Percentiles rank a stretch among this genome's conserved stretches.
Conservation (phyloP, 1,140 invertebrate genomes). For the Uloborus diversus region DNA sequence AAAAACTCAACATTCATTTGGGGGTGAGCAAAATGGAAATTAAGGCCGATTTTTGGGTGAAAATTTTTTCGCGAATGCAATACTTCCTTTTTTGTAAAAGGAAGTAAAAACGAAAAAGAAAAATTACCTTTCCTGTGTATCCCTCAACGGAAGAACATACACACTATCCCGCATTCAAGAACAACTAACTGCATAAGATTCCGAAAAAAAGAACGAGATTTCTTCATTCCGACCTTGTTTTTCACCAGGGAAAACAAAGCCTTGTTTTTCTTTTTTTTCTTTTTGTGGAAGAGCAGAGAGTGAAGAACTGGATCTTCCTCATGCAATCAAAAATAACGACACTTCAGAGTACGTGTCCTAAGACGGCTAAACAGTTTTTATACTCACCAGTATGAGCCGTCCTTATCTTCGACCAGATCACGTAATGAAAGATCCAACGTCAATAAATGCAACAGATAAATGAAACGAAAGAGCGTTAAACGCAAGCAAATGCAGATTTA, state of each 20-base stretch:
- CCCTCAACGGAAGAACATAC: no score
- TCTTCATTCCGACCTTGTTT: constrained; percentile 21
- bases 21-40: no score
- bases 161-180: no score
- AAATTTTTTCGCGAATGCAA: no score
- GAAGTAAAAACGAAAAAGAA: no score
- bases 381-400: not conserved
- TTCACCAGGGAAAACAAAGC: constrained; percentile 29
- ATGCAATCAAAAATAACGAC: constrained; percentile 48
- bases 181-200: no score
- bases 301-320: constrained; percentile 29
- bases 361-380: constrained; percentile 38
- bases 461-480: constrained; percentile 16
- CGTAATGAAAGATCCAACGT: constrained; percentile 30
- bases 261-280: not conserved
- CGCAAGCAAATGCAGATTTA: constrained; percentile 35
- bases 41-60: no score
- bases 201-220: constrained; percentile 11
- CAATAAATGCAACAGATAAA: constrained; percentile 43
- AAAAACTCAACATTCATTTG: no score
- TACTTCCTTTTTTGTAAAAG: no score
- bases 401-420: constrained; percentile 14
- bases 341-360: constrained; percentile 41
- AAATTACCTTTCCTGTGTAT: no score
- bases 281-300: not conserved